Percentiles rank a stretch among this genome's conserved stretches.
Conservation (phyloP, 2,797 vertebrate genomes). For the Balearica regulorum region DNA sequence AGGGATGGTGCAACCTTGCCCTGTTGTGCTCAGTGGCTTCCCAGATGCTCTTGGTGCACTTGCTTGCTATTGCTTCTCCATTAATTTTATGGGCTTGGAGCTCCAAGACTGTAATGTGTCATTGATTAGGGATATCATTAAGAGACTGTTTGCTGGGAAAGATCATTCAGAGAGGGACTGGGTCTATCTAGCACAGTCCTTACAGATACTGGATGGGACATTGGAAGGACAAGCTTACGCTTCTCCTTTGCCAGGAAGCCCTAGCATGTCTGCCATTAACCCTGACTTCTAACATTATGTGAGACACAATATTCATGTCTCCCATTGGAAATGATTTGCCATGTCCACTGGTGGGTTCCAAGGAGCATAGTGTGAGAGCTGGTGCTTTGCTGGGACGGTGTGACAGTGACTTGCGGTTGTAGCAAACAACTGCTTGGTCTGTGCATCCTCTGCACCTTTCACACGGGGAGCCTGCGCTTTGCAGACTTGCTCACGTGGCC, state of each 20-base stretch:
- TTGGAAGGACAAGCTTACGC: neutral
- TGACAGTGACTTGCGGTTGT: neutral
- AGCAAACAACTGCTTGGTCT: neutral
- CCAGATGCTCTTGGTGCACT: neutral
- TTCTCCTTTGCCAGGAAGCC: neutral
- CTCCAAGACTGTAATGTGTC: neutral
- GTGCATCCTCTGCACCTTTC: neutral
- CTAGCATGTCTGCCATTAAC: neutral
- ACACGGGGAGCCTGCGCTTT: fast-evolving
- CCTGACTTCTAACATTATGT: neutral
- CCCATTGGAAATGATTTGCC: neutral
- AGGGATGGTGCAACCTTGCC: neutral
- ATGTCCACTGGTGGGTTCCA: neutral
- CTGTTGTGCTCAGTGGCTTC: neutral
- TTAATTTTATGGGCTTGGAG: neutral
- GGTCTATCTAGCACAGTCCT: neutral
- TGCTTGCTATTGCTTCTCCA: neutral
- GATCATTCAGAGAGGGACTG: neutral
- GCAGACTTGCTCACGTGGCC: neutral
- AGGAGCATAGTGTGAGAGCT: neutral
- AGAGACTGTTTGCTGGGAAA: neutral
- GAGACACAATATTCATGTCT: neutral
- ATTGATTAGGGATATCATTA: neutral
- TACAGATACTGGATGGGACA: neutral
- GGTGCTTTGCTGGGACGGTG: neutral